Conservation (phyloP, 2,888 invertebrate species). For the Agrochola litura region DNA sequence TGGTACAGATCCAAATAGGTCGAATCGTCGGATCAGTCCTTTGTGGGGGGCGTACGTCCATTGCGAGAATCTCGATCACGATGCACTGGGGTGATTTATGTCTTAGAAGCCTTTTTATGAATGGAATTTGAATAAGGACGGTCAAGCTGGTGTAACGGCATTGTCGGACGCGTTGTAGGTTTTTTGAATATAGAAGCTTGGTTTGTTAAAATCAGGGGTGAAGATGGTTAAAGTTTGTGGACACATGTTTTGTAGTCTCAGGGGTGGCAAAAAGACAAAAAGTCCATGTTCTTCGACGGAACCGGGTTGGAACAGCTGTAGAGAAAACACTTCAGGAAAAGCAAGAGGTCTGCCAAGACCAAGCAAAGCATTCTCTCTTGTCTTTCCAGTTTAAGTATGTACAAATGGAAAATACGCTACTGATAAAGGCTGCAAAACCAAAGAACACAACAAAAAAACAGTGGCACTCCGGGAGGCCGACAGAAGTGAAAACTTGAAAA, state of each 20-base stretch:
- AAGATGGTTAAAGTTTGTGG: neutral
- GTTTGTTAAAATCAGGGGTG: neutral
- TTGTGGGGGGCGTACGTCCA: constrained; percentile 64
- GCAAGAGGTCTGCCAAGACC: neutral
- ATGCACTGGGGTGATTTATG: constrained; percentile 59
- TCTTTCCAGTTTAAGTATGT: neutral
- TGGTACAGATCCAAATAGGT: constrained; percentile 74
- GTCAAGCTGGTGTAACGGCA: constrained; percentile 2
- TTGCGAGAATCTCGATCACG: constrained; percentile 63
- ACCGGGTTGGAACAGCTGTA: neutral
- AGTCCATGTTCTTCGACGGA: neutral
- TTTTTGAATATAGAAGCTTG: neutral
- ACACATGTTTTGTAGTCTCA: neutral
- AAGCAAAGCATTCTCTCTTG: neutral
- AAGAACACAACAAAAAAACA: neutral
- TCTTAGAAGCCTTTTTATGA: constrained; percentile 40
- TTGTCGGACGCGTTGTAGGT: constrained; percentile 9
- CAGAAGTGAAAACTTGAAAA: too few species aligned
- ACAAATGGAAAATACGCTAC: neutral
- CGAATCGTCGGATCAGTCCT: constrained; percentile 62
- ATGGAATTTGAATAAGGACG: constrained; percentile 41
- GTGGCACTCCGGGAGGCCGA: too few species aligned
- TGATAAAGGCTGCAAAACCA: neutral
- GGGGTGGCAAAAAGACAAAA: neutral
- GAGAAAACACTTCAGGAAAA: neutral